Evolutionary conservation across 2,888 invertebrate species (phyloP).

Genomic region (Tyria jacobaeae): DNA sequence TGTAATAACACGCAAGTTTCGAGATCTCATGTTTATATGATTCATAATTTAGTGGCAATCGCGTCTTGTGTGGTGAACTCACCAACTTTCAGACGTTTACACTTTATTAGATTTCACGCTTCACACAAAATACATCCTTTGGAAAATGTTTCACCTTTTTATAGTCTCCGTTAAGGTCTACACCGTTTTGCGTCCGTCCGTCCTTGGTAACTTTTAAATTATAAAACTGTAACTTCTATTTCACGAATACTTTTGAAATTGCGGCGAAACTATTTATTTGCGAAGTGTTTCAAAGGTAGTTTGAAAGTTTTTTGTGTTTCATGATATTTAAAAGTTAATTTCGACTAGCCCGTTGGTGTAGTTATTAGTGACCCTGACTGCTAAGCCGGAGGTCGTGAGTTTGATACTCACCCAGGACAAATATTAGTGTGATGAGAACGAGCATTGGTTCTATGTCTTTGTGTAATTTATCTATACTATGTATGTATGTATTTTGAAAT

Average conservation of each 20-base stretch:
- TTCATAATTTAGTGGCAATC: constrained; percentile 49
- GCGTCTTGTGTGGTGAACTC: constrained; percentile 36
- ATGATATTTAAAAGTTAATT: constrained; percentile 28
- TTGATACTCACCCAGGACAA: too few relatives aligned
- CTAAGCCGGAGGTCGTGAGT: too few relatives aligned
- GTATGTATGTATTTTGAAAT: too few relatives aligned
- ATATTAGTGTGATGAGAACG: too few relatives aligned
- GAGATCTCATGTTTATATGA: constrained; percentile 40
- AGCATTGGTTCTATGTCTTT: too few relatives aligned
- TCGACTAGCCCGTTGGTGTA: too few relatives aligned
- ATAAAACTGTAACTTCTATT: constrained; percentile 13
- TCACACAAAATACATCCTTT: constrained; percentile 17
- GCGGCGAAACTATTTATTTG: constrained; percentile 23
- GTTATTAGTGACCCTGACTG: too few relatives aligned
- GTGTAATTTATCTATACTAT: too few relatives aligned
- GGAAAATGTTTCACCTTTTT: constrained; percentile 19
- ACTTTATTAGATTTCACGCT: constrained; percentile 34
- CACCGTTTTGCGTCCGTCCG: constrained; percentile 1
- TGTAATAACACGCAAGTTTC: constrained; percentile 42
- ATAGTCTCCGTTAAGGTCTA: constrained; percentile 10
- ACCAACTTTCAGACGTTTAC: constrained; percentile 25
- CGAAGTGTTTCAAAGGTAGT: constrained; percentile 27
- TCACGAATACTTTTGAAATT: constrained; percentile 19
- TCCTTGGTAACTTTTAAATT: constrained; percentile 18
- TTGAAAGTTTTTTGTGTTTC: constrained; percentile 25